A percentile compares a stretch with the other conserved stretches of the same genome.
These are phyloP conservation scores for Lasioglossum pauxillum DNA, from an alignment of 2,888 invertebrate genomes.

Conservation along the genomic window DNA sequence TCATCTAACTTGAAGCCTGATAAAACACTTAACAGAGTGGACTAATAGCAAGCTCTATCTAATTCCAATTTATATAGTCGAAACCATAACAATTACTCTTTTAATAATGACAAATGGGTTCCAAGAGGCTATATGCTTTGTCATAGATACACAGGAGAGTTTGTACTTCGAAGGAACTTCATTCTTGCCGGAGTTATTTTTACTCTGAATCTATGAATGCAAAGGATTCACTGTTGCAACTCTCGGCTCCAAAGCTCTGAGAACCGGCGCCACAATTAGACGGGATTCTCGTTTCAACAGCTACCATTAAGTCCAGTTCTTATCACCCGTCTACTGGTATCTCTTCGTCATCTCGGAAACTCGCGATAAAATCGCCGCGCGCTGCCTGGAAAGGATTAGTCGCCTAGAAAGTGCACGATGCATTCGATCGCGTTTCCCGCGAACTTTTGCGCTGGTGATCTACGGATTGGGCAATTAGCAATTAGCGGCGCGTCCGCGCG, in stretches of 20 bases:
- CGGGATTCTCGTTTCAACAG: background rate
- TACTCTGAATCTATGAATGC: background rate
- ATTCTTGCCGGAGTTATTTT: background rate
- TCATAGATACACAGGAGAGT: background rate
- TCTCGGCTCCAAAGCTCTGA: background rate
- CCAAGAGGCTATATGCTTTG: background rate
- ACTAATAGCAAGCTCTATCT: background rate
- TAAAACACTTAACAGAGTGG: slow-evolving; percentile 3
- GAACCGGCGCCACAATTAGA: background rate
- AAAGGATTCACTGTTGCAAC: background rate
- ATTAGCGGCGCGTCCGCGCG: background rate
- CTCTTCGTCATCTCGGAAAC: background rate
- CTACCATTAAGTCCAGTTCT: background rate
- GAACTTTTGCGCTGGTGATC: background rate
- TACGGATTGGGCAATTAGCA: background rate
- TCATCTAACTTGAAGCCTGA: background rate
- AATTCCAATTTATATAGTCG: background rate
- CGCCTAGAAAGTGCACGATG: slow-evolving; percentile 8
- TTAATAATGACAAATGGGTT: background rate
- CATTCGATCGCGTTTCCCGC: background rate
- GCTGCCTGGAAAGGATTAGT: background rate
- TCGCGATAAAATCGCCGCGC: background rate
- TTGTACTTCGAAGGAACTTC: background rate
- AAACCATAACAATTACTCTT: background rate
- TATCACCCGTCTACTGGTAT: background rate